Evolutionary conservation across 2,113 vertebrate species (phyloP).

Genomic region (Dasypus novemcinctus): DNA sequence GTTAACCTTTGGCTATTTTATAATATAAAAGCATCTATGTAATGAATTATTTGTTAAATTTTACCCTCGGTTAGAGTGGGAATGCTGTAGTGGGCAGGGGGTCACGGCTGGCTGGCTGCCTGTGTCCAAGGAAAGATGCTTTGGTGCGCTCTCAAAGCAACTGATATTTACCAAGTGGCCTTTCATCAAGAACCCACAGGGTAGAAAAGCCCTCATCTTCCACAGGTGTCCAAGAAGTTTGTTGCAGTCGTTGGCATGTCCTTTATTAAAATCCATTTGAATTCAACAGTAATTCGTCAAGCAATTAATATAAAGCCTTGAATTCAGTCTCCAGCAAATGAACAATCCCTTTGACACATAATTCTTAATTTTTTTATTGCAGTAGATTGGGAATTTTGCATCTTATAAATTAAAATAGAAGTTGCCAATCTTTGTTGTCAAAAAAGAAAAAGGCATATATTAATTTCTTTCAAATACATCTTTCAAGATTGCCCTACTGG

Average conservation of each 20-base stretch:
- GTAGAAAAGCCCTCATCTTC: background rate
- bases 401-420: too few species aligned
- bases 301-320: accelerated
- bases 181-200: background rate
- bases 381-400: accelerated
- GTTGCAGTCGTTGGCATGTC: too few species aligned
- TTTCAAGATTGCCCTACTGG: accelerated
- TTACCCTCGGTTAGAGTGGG: background rate
- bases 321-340: too few species aligned
- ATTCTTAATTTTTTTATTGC: background rate
- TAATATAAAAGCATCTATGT: too few species aligned
- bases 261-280: accelerated
- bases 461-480: accelerated
- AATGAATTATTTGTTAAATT: too few species aligned
- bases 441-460: background rate
- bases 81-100: accelerated
- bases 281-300: background rate
- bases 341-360: accelerated
- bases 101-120: background rate
- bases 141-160: accelerated
- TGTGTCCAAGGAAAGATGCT: background rate
- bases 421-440: too few species aligned
- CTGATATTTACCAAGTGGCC: background rate
- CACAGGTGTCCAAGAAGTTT: background rate
- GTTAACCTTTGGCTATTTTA: too few species aligned